These are phyloP conservation scores for Crepidodera aurea DNA, from an alignment of 2,888 invertebrate species.

Conservation along the genomic window DNA sequence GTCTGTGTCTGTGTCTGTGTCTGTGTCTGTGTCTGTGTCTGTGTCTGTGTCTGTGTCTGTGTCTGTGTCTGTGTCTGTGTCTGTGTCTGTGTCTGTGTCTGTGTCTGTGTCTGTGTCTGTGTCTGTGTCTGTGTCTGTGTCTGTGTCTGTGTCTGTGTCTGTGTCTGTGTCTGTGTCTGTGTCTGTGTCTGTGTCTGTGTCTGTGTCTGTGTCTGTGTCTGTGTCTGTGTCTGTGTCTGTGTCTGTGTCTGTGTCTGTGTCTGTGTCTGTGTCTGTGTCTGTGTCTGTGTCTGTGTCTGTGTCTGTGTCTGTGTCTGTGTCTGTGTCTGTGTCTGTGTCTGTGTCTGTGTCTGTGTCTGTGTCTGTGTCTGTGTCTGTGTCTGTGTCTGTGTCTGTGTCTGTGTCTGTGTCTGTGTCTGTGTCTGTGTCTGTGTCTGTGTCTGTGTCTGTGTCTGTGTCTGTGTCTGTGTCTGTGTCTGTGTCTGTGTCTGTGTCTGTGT, in stretches of 20 bases:
- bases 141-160: background rate
- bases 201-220: background rate
- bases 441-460: background rate
- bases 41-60: constrained; percentile 24
- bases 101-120: background rate
- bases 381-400: background rate
- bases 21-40: constrained; percentile 12
- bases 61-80: background rate
- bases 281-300: background rate
- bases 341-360: background rate
- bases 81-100: background rate
- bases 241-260: background rate
- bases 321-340: background rate
- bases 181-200: background rate
- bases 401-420: background rate
- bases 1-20: background rate
- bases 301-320: background rate
- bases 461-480: background rate
- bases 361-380: background rate
- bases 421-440: background rate
- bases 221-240: background rate
- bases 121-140: background rate
- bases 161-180: background rate
- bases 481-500: background rate
- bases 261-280: background rate